Evolutionary conservation across 2,888 invertebrate species (phyloP).

Genomic region (Ptychoptera albimana): DNA sequence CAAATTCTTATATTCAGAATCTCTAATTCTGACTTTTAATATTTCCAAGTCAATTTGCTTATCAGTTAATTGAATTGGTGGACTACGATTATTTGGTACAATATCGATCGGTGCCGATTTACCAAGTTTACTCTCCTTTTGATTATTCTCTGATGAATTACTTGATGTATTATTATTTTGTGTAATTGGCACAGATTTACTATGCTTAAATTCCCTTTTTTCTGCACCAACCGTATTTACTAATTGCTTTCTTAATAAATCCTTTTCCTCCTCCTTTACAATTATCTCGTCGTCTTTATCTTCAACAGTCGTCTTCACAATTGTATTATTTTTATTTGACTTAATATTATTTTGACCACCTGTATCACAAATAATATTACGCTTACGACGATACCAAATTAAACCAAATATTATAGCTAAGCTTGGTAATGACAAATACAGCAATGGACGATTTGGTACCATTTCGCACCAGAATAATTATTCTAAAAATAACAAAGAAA

Average conservation of each 20-base stretch:
- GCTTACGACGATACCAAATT: constrained; percentile 67
- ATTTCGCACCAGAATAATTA: constrained; percentile 29
- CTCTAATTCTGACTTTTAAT: constrained; percentile 17
- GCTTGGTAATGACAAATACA: constrained; percentile 65
- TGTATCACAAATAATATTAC: constrained; percentile 54
- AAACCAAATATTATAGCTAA: constrained; percentile 64
- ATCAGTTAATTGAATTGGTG: constrained; percentile 43
- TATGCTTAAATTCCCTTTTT: constrained; percentile 7
- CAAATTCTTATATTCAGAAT: constrained; percentile 16
- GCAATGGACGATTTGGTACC: constrained; percentile 61
- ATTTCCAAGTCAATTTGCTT: constrained; percentile 51
- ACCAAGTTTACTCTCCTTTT: constrained; percentile 26
- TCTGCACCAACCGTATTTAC: constrained; percentile 16
- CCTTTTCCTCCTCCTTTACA: constrained; percentile 9
- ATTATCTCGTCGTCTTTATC: constrained; percentile 4
- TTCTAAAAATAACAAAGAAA: not conserved
- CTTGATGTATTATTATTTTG: constrained; percentile 9
- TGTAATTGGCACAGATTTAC: constrained; percentile 8
- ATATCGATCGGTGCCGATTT: constrained; percentile 57
- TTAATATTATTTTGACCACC: constrained; percentile 43
- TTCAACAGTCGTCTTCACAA: not conserved
- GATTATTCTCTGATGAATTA: constrained; percentile 12
- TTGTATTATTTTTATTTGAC: constrained; percentile 28
- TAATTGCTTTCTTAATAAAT: constrained; percentile 15
- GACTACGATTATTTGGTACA: constrained; percentile 38